Evolutionary conservation across 2,888 invertebrate genomes (phyloP).

Genomic region (Pyrrhosoma nymphula): DNA sequence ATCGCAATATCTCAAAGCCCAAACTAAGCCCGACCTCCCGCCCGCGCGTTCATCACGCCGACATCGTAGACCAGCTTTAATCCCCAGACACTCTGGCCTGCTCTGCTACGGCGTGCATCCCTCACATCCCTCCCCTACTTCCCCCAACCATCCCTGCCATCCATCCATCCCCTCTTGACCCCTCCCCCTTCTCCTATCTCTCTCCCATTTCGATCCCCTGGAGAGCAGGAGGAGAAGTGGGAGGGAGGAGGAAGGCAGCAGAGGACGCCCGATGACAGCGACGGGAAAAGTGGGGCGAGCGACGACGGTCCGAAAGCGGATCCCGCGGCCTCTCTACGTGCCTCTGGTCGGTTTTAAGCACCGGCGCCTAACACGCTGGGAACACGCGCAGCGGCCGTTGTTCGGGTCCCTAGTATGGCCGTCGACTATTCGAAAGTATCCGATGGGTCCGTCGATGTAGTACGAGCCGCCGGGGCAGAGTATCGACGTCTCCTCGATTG

Average conservation of each 20-base stretch:
- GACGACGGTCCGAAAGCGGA: background rate
- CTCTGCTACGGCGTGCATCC: background rate
- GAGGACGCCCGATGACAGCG: too few relatives aligned
- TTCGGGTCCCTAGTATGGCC: background rate
- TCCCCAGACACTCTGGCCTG: background rate
- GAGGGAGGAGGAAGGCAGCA: background rate
- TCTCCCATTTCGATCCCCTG: background rate
- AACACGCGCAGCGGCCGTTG: constrained; percentile 4
- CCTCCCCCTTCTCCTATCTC: background rate
- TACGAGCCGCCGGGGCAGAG: background rate
- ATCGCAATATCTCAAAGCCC: background rate
- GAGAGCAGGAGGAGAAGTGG: background rate
- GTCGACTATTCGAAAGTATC: background rate
- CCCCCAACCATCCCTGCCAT: background rate
- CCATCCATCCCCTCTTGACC: background rate
- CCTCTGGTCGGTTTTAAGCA: background rate
- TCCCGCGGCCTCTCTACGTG: background rate
- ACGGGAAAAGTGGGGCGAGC: too few relatives aligned
- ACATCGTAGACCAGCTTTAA: background rate
- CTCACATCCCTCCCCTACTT: background rate
- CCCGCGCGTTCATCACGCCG: background rate
- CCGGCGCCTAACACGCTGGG: background rate
- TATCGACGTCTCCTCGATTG: background rate
- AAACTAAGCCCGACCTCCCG: background rate
- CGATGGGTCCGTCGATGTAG: background rate